Base-by-base conservation (phyloP, 1,140 invertebrate species). In the Zaprionus kolodkinae region DNA sequence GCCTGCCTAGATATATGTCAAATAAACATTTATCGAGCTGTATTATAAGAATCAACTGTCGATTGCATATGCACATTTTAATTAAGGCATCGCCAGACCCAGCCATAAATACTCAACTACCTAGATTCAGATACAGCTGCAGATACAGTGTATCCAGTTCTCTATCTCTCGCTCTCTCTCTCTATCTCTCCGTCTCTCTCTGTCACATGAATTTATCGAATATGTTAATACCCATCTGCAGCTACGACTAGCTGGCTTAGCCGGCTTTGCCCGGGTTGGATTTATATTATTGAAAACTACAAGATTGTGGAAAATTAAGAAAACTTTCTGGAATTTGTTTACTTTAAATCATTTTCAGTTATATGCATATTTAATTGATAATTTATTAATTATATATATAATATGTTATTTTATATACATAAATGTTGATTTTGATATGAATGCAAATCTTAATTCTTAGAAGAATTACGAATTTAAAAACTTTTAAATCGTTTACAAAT, bases 191-290 rank as follows among this genome's bases (percentile, higher is more conserved):
- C 9, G n/a, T 15, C 40, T 15, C 6, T 3, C 64, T 48, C 38
- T 35, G 61, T 50, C 25, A 50, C 64, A 83, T 77, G 69, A 66
- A 77, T 70, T 65, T 77, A 88, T 84, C 70, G 80, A 80, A 84
- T 83, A 88, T 88, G 80, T 84, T 87, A 87, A 84, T 88, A 66
- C 72, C 87, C 79, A 82, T 79, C 54, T 81, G 76, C 64, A 68
- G 30, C 61, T 80, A 48, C 7, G 9, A 48, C 45, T 21, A 5
- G 15, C 10, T 50, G 17, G 0, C 17, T 17, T 25, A 3, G 0
- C 17, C 45, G 45, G 45, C 45, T 21, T 50, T 50, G 45, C 45
- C 17, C 17, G 45, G 33, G 33, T 2, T 5, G 30, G 1, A 33
- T 21, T 21, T 21, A 21, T 21, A 21, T 21, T 21, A 21, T 21